Conservation (phyloP, 2,797 vertebrate species). For the Neosalanx taihuensis region DNA sequence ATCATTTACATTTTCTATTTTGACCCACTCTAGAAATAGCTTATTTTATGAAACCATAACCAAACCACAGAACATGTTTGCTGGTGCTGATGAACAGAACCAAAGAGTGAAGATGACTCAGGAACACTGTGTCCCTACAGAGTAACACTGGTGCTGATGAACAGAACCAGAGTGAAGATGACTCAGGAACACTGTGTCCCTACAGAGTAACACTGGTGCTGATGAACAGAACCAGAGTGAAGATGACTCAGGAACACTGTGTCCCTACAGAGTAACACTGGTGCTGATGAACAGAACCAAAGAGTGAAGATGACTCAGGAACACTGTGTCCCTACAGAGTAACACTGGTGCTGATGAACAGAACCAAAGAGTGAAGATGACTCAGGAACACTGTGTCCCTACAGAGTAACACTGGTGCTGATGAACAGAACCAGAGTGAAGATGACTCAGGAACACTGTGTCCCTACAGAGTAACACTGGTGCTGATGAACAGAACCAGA, state of each 20-base stretch:
- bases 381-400: too few species aligned
- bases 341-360: too few species aligned
- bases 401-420: too few species aligned
- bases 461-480: too few species aligned
- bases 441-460: too few species aligned
- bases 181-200: too few species aligned
- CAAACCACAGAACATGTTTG: neutral
- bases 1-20: constrained; percentile 40
- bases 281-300: neutral
- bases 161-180: too few species aligned
- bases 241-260: too few species aligned
- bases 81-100: neutral
- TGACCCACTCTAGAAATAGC: neutral
- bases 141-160: neutral
- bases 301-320: too few species aligned
- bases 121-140: neutral
- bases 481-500: too few species aligned
- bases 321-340: neutral
- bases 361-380: too few species aligned
- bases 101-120: neutral
- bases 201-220: neutral
- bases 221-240: neutral
- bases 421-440: too few species aligned
- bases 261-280: neutral
- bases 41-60: neutral